phyloP scores from a whole-genome alignment of 2,113 vertebrate genomes.

The Hiodon tergisus region DNA sequence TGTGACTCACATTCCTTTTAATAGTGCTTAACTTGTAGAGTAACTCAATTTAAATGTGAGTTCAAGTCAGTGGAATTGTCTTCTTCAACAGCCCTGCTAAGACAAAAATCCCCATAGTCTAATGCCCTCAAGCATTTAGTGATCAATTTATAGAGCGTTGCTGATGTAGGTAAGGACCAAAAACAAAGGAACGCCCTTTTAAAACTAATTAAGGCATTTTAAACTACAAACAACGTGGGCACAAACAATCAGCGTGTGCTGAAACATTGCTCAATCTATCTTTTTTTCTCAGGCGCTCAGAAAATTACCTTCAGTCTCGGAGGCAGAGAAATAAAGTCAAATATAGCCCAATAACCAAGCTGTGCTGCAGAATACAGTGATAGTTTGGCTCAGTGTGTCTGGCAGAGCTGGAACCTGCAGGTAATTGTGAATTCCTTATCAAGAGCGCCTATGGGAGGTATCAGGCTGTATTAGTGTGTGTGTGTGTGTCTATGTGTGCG shows the following conservation, averaged over 20 bases:
- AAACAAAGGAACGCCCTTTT: not conserved
- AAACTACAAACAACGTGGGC: not conserved
- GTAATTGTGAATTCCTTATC: not conserved
- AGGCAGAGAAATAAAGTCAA: constrained; percentile 8
- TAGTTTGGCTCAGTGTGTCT: not conserved
- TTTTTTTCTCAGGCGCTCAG: not conserved
- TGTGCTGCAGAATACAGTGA: not conserved
- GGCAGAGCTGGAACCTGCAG: not conserved
- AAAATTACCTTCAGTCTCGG: constrained; percentile 12
- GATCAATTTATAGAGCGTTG: not conserved
- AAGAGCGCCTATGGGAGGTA: not conserved
- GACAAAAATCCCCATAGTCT: not conserved
- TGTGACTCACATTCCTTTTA: not conserved
- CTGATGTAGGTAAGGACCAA: not conserved
- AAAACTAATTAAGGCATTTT: constrained; percentile 16
- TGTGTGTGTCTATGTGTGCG: not conserved
- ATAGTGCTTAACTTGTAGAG: not conserved
- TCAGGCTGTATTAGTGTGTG: not conserved
- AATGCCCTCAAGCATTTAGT: not conserved
- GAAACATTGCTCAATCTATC: not conserved
- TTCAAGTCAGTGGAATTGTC: not conserved
- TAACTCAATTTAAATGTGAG: constrained; percentile 5
- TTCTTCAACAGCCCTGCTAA: not conserved
- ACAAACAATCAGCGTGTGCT: not conserved
- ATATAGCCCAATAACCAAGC: constrained; percentile 17